Conservation (phyloP, 2,888 invertebrate species). For the Ceramica pisi region DNA sequence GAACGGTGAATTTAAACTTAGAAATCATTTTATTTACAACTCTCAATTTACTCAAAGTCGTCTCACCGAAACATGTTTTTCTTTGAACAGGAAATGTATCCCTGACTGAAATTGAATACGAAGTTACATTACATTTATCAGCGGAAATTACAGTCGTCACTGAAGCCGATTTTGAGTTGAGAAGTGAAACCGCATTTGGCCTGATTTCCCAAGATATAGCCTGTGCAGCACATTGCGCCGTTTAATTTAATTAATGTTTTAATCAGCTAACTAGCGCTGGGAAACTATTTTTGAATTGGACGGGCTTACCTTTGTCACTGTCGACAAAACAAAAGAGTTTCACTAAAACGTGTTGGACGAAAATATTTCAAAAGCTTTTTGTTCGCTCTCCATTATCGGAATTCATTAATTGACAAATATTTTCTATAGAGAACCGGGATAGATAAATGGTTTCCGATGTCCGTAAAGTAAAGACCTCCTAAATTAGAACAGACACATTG, state of each 20-base stretch:
- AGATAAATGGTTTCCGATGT: constrained; percentile 65
- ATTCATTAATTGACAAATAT: constrained; percentile 57
- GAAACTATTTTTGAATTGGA: constrained; percentile 68
- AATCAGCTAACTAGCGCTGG: constrained; percentile 82
- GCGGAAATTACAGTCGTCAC: constrained; percentile 58
- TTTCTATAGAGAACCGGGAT: constrained; percentile 40
- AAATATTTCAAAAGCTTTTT: constrained; percentile 56
- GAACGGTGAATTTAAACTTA: too few species aligned
- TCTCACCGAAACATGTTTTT: neutral
- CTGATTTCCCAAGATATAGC: constrained; percentile 85
- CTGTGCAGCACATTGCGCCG: constrained; percentile 65
- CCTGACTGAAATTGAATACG: constrained; percentile 26
- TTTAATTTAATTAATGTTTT: constrained; percentile 87
- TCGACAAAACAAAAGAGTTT: constrained; percentile 43
- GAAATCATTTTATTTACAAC: neutral
- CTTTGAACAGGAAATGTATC: neutral
- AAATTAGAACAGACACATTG: constrained; percentile 46
- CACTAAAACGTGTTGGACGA: constrained; percentile 33
- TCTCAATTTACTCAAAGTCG: neutral
- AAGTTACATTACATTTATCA: constrained; percentile 56
- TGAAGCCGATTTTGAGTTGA: constrained; percentile 54
- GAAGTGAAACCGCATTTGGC: constrained; percentile 67
- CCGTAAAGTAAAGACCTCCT: constrained; percentile 47
- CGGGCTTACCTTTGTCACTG: constrained; percentile 50
- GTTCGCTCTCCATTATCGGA: constrained; percentile 48